Evolutionary conservation across 1,140 invertebrate genomes (phyloP), one percentile per base, ranked within the genome.

Genomic region (Dendroctonus valens): DNA sequence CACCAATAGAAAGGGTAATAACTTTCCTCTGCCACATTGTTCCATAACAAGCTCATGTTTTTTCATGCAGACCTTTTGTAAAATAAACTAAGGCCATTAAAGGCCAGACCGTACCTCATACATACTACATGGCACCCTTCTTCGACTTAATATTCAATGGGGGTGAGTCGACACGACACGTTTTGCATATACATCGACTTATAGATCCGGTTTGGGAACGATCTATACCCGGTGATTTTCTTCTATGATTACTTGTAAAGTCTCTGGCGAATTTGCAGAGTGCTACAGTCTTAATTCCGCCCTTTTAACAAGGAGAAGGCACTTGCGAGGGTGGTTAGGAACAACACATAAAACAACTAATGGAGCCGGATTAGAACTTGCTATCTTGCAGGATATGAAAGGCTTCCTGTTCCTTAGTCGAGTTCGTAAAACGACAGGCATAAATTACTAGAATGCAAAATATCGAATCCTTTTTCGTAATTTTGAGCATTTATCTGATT

Each of bases 161-260:
- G 38, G 51, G 60, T 49, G n/a, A 53, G 50, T 54, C 60, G 60
- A 63, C 60, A 63, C 50, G 60, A 63, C 60, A 42, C 60, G 60
- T 63, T 63, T 63, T 63, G 60, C 60, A 63, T 63, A 54, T 63
- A 63, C 50, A 63, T 63, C 41, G 50, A 63, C 59, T 61, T 61
- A 61, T 61, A 61, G 59, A 61, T 61, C 59, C 59, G 59, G 59
- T 61, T 58, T 63, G 51, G 12, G 40, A 63, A 54, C 60, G 60
- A 63, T 63, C 60, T 49, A 54, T 63, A 61, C 41, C 60, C 51
- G 60, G 50, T 46, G 60, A 63, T 63, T 63, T 63, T 51, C 59
- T 61, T 61, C 46, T 61, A 61, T 61, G 59, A 61, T 61, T 61
- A 61, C 59, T 63, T 63, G 51, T 46, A 63, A 63, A 63, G 39